Base-by-base conservation (phyloP, 2,113 vertebrate species). In the Acanthisitta chloris region DNA sequence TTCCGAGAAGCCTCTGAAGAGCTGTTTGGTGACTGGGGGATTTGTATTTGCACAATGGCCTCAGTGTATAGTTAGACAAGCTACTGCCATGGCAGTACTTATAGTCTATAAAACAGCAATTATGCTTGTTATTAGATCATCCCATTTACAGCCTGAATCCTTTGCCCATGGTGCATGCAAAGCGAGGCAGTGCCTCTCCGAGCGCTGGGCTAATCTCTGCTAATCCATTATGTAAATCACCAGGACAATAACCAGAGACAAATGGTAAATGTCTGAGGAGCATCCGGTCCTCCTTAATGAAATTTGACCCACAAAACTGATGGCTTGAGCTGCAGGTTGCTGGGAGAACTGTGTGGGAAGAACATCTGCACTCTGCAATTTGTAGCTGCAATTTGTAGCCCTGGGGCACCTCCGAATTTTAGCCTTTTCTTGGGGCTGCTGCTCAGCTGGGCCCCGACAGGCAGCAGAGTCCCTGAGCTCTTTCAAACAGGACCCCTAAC, bases 91-190 rank as follows among this genome's bases (percentile, higher is more conserved):
- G 93, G 86, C 93, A 89, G 78, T 73, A 84, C 93, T 95, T 76
- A 79, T 1, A 95, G 95, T 79, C 96, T 92, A 96, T 94, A 96
- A 96, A 95, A 66, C 94, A 92, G 95, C 94, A 96, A 96, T 96
- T 96, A 96, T 72, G 89, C 89, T 93, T 54, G 81, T 96, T 96
- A 96, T 95, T 97, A 97, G 95, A 95, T 95, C 95, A 97, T 92
- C 91, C 78, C 94, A 85, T 94, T 96, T 95, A 62, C 86, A 96
- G 89, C 70, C 93, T 61, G 93, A 95, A 95, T 96, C 91, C 89
- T 95, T 29, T 28, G 91, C 89, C 91, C 76, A 90, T 49, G 91
- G 93, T 91, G 81, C 91, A 65, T 42, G 96, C 91, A 85, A 76
- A 89, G 93, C 92, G 19, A 94, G 81, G 65, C 81, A 33, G 81